Evolutionary conservation across 2,888 invertebrate species (phyloP), one percentile per base, ranked within the genome.

Genomic region (Drosophila neotestacea): DNA sequence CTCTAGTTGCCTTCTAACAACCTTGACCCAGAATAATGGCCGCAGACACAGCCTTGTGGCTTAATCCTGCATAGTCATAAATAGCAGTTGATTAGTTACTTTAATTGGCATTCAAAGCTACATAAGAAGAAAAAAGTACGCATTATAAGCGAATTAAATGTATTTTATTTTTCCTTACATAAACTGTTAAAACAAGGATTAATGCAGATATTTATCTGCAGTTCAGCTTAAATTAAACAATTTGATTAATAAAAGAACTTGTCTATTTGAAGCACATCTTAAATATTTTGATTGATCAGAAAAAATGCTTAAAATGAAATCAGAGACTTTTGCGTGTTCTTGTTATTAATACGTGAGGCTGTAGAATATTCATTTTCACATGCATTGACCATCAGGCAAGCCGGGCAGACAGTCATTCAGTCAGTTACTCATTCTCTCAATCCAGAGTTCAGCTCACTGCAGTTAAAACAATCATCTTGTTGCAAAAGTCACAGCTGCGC

Each of bases 281-380:
- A 5, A 30, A 30, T 5, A 4, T 30, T 30, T 30, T 5, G 55
- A 34, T 55, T 34, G 42, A 10, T 2, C 42, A 11, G 13, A 46
- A 27, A n/a, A 28, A 41, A 52, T 50, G 32, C 22, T 5, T 39
- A 6, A 60, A 60, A 36, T 61, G n/a, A 34, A 68, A 51, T 62
- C 59, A 47, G 48, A 27, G 39, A 13, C 9, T 42, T 22, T 27
- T 79, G 83, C 80, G 72, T 79, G 85, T 63, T 72, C 58, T 50
- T 77, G 65, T 73, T 77, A 88, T 88, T 86, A 88, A 86, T 63
- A 42, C 61, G 51, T 80, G 71, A 64, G 72, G 44, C 84, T 73
- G 85, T 58, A 84, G 70, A 84, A 86, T 82, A 80, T 88, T 86
- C 80, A 70, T 78, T 70, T 68, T 50, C 32, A 50, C 82, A 85